phyloP scores from a whole-genome alignment of 2,113 vertebrate genomes.

The Gadus macrocephalus region DNA sequence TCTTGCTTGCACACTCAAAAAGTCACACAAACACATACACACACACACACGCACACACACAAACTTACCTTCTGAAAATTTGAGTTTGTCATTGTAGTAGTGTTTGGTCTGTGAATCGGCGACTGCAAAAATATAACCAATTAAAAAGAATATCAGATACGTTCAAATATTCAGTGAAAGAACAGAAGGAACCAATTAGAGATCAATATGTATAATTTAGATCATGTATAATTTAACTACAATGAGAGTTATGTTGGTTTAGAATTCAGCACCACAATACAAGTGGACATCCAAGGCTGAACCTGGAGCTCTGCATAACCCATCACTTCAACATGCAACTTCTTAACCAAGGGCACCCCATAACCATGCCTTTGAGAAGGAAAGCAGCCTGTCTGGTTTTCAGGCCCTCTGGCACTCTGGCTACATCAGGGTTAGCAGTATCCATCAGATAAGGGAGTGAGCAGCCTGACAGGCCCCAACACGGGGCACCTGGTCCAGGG shows the following conservation, averaged over 20 bases:
- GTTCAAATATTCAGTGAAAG: too few relatives aligned
- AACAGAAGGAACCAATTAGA: neutral
- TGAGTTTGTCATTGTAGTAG: slow-evolving; percentile 84
- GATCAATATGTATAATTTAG: neutral
- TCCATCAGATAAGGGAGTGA: slow-evolving; percentile 83
- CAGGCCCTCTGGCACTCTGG: slow-evolving; percentile 76
- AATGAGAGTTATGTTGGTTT: too few relatives aligned
- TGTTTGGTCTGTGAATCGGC: slow-evolving; percentile 68
- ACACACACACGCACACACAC: too few relatives aligned
- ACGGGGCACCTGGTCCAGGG: slow-evolving; percentile 70
- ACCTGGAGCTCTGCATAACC: slow-evolving; percentile 66
- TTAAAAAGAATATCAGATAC: neutral
- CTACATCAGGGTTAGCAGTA: slow-evolving; percentile 85
- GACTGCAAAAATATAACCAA: slow-evolving; percentile 47
- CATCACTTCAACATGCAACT: slow-evolving; percentile 26
- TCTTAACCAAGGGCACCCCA: slow-evolving; percentile 51
- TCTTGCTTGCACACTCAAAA: neutral
- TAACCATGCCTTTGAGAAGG: slow-evolving; percentile 58
- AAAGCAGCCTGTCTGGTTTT: slow-evolving; percentile 73
- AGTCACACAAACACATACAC: neutral
- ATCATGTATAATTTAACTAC: too few relatives aligned
- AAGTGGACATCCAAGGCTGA: slow-evolving; percentile 39
- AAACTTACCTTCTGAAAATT: slow-evolving; percentile 78
- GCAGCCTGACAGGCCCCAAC: slow-evolving; percentile 64
- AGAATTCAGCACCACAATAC: too few relatives aligned